Base-by-base conservation (phyloP, 2,797 vertebrate species). In the Fistularia tabacaria region DNA sequence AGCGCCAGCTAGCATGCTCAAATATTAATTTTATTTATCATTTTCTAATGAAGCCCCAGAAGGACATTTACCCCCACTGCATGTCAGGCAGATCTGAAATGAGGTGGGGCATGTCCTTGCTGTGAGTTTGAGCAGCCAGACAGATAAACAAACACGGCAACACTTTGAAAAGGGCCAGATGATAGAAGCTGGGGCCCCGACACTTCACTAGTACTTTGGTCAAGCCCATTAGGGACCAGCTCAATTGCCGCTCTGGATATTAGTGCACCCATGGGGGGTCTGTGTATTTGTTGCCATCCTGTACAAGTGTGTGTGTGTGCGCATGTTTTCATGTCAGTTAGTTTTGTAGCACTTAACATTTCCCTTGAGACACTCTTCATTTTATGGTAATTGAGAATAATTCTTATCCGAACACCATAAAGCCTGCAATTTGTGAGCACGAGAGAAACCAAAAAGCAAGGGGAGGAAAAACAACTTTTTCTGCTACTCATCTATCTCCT, bases 1-100 rank as follows among this genome's bases (percentile, higher is more conserved):
- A n/a, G 64, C 71, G 77, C 73, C 67, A 76, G 64, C 75, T 73
- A 72, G 77, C 67, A 15, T 84, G 70, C 86, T 91, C 77, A 91
- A 92, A 91, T 91, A 92, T 92, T 91, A 87, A 92, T 92, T 89
- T 80, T 91, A 89, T 89, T 91, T 90, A 90, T 89, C 67, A 85
- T 87, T 89, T 90, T 83, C 87, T 91, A 91, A 91, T 88, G 87
- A 92, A 88, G 85, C 85, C 87, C 88, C 88, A 71, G 79, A 90
- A 88, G 89, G 87, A 84, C 88, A 39, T 90, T 91, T 91, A 90
- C 82, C 88, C 82, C 76, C 49, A 12, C 83, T 83, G 84, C 85
- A 87, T 71, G 80, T 81, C 80, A 85, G 76, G 74, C 80, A 68
- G 72, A 69, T 77, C 71, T 80, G 76, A 79, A 73, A 81, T 73